phyloP scores from a whole-genome alignment of 1,140 invertebrate genomes.

The Drosophila bifasciata region DNA sequence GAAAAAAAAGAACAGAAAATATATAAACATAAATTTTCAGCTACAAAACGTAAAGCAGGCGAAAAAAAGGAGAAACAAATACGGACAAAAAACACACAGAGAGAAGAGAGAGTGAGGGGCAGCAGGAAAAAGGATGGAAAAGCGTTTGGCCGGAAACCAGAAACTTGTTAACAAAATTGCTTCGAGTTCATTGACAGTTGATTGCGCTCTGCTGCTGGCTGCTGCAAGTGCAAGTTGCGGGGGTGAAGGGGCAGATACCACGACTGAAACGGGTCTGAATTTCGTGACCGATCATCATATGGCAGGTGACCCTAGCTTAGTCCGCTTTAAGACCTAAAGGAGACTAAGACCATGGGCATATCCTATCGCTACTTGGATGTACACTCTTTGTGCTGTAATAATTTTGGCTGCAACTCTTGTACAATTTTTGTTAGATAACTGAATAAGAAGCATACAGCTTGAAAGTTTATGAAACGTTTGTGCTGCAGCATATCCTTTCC shows the following conservation, averaged over 20 bases:
- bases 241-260: not conserved
- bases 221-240: conserved; percentile 26
- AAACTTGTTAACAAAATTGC: conserved; percentile 55
- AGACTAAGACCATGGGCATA: no score
- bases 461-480: no score
- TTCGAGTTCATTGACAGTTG: conserved; percentile 59
- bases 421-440: no score
- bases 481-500: not conserved
- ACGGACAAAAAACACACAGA: not conserved
- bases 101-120: not conserved
- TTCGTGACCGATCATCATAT: conserved; percentile 42
- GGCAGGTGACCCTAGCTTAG: not conserved
- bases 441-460: not conserved
- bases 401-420: no score
- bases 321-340: no score
- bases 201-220: no score
- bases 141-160: conserved; percentile 39
- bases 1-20: no score
- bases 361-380: no score
- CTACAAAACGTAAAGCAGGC: conserved; percentile 40
- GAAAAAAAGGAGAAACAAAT: conserved; percentile 29
- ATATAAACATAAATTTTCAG: conserved; percentile 59
- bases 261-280: not conserved
- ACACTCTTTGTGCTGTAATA: no score
- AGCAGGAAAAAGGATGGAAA: not conserved